Percentiles rank a stretch among this genome's conserved stretches.
Evolutionary conservation across 2,113 vertebrate species (phyloP).

Genomic region (Stomatorhinus ivindoensis): DNA sequence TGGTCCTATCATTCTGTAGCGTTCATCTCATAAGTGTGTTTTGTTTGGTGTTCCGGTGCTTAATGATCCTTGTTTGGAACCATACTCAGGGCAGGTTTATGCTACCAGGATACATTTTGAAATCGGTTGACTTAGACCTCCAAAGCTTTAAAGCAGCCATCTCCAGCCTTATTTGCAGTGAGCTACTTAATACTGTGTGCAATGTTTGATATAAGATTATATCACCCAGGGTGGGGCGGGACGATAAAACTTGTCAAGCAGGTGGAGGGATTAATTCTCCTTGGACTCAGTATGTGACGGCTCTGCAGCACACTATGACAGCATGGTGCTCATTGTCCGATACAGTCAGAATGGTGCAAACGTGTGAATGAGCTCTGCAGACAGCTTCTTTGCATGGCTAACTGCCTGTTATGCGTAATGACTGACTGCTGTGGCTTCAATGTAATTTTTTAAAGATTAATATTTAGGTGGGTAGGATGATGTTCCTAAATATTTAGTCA

Average conservation of each 20-base stretch:
- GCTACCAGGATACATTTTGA: not conserved
- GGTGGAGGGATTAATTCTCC: not conserved
- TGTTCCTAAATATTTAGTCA: not conserved
- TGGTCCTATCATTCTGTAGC: not conserved
- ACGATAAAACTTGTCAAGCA: not conserved
- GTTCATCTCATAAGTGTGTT: not conserved
- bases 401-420: not conserved
- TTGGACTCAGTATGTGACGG: not conserved
- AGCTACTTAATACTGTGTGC: not conserved
- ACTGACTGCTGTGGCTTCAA: not conserved
- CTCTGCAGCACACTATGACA: not conserved
- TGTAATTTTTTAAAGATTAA: not conserved
- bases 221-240: not conserved
- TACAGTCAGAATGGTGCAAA: not conserved
- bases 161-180: not conserved
- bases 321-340: not conserved
- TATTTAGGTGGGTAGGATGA: not conserved
- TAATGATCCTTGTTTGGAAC: not conserved
- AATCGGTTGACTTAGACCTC: not conserved
- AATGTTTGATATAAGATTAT: not conserved
- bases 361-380: not conserved
- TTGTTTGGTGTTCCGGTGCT: not conserved
- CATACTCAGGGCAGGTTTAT: not conserved
- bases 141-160: not conserved
- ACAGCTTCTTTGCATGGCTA: not conserved